Conservation (phyloP, 1,140 invertebrate species). For the Lineus longissimus region DNA sequence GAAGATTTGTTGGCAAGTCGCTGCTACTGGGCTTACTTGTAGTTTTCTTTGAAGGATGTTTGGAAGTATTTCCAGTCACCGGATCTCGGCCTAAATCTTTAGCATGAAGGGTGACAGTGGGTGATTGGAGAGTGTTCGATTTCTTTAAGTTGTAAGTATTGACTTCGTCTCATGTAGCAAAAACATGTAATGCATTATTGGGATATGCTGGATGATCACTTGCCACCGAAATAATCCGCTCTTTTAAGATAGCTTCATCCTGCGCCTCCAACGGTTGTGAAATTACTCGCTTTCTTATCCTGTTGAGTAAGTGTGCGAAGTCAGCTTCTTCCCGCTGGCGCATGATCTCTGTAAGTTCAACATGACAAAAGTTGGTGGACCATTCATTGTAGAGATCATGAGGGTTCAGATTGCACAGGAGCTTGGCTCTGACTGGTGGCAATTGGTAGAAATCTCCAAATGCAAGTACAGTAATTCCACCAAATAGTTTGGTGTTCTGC, state of each 20-base stretch:
- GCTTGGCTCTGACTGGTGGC: slow-evolving; percentile 15
- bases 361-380: slow-evolving; percentile 6
- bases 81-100: background rate
- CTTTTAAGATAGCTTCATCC: slow-evolving; percentile 1
- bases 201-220: background rate
- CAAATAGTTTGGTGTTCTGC: slow-evolving; percentile 15
- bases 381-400: background rate
- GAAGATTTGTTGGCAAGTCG: background rate
- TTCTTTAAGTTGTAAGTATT: slow-evolving; percentile 6
- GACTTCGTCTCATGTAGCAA: slow-evolving; percentile 9
- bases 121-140: background rate
- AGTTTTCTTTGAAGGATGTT: background rate
- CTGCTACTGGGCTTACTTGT: background rate
- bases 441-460: slow-evolving; percentile 25
- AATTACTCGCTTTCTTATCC: background rate
- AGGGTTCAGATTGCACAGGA: background rate
- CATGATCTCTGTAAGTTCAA: background rate
- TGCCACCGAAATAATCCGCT: background rate
- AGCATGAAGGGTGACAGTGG: background rate
- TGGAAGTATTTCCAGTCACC: background rate
- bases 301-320: background rate
- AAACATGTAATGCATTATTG: slow-evolving; percentile 7
- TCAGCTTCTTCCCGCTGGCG: background rate
- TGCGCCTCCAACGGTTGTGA: background rate
- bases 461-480: slow-evolving; percentile 19